phyloP scores from a whole-genome alignment of 2,113 vertebrate species.

The Psilopogon haemacephalus region DNA sequence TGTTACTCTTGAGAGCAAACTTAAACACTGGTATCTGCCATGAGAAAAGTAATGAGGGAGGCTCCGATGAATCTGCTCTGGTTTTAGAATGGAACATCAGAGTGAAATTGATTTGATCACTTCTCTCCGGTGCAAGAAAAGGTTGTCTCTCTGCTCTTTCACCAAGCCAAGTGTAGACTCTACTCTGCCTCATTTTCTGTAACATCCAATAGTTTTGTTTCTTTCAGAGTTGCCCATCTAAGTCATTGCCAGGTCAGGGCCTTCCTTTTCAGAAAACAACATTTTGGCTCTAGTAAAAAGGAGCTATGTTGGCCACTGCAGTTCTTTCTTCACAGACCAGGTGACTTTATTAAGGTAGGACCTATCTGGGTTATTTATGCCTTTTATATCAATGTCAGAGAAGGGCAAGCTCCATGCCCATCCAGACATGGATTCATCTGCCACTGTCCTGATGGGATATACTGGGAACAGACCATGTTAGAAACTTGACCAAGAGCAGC shows the following conservation, averaged over 20 bases:
- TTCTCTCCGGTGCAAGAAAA: neutral
- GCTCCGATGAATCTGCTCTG: neutral
- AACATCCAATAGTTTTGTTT: neutral
- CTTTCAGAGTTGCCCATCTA: neutral
- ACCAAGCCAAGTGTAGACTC: neutral
- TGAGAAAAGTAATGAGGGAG: neutral
- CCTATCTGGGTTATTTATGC: neutral
- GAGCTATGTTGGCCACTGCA: neutral
- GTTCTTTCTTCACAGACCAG: neutral
- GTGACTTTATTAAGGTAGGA: neutral
- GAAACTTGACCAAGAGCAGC: neutral
- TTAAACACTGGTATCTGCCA: neutral
- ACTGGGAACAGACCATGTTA: neutral
- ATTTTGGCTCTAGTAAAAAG: neutral
- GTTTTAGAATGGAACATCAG: neutral
- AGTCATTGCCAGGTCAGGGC: neutral
- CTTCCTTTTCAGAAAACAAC: neutral
- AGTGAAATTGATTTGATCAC: neutral
- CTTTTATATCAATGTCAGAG: neutral
- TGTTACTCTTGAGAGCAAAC: neutral
- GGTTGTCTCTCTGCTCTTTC: neutral
- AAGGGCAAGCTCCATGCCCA: neutral
- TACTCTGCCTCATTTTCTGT: neutral
- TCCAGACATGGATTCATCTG: neutral
- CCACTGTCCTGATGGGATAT: neutral